Conservation (phyloP, 2,888 invertebrate species). For the Orchesella flavescens region DNA sequence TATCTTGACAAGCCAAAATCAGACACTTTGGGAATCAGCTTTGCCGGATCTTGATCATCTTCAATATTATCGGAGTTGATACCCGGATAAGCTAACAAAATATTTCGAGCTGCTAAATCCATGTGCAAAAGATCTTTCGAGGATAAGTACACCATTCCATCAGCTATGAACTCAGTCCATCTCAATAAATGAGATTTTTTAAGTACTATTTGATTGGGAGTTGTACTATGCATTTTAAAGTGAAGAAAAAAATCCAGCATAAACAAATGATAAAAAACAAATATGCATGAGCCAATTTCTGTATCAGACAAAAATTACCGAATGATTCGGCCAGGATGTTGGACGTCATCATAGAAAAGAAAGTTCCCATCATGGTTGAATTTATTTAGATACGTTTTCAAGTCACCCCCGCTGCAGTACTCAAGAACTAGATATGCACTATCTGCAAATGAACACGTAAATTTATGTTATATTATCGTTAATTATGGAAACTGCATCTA, state of each 20-base stretch:
- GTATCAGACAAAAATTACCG: too few species aligned
- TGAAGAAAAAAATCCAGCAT: neutral
- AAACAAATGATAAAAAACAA: too few species aligned
- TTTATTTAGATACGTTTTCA: conserved; percentile 13
- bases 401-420: conserved; percentile 43
- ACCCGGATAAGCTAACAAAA: conserved; percentile 34
- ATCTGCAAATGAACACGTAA: conserved; percentile 3
- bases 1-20: conserved; percentile 64
- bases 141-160: conserved; percentile 52
- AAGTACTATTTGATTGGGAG: neutral
- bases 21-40: conserved; percentile 38
- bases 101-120: conserved; percentile 66
- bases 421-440: conserved; percentile 47
- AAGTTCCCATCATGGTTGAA: neutral
- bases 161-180: conserved; percentile 60
- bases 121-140: conserved; percentile 53
- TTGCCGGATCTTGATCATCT: neutral
- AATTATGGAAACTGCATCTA: too few species aligned
- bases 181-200: conserved; percentile 52
- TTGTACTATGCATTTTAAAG: neutral
- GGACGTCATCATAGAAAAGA: conserved; percentile 32
- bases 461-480: too few species aligned
- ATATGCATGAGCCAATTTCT: too few species aligned
- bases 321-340: neutral
- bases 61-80: neutral